Conservation (phyloP, 2,113 vertebrate genomes). For the Clarias macrocephalus region DNA sequence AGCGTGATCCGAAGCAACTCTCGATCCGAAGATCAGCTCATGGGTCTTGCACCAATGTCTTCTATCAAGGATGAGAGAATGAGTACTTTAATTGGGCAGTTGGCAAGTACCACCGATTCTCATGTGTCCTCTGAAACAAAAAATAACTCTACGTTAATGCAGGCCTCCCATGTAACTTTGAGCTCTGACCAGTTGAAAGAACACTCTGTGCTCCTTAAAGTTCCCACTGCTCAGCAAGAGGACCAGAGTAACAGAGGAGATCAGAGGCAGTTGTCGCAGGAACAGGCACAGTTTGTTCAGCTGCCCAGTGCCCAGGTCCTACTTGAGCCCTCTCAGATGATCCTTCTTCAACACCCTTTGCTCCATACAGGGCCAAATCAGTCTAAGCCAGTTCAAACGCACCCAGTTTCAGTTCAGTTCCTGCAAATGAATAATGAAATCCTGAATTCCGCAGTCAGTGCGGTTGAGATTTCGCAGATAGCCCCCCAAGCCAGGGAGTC, state of each 20-base stretch:
- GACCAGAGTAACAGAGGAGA: slow-evolving; percentile 76
- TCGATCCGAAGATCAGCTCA: slow-evolving; percentile 84
- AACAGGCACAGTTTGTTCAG: slow-evolving; percentile 82
- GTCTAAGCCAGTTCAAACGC: slow-evolving; percentile 80
- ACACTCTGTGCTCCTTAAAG: slow-evolving; percentile 80
- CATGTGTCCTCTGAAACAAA: slow-evolving; percentile 75
- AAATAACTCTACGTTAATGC: slow-evolving; percentile 77
- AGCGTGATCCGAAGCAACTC: slow-evolving; percentile 94
- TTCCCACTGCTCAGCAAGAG: slow-evolving; percentile 77
- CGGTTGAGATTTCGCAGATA: slow-evolving; percentile 74
- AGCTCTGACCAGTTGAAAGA: slow-evolving; percentile 83
- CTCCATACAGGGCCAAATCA: slow-evolving; percentile 78
- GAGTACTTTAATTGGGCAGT: slow-evolving; percentile 76
- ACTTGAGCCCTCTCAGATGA: slow-evolving; percentile 85
- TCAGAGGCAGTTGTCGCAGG: slow-evolving; percentile 72
- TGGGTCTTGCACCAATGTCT: slow-evolving; percentile 77
- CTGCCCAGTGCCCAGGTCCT: slow-evolving; percentile 85
- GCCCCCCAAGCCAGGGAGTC: slow-evolving; percentile 80
- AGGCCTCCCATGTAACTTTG: slow-evolving; percentile 76
- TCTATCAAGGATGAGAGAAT: slow-evolving; percentile 83
- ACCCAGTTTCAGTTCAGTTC: slow-evolving; percentile 82
- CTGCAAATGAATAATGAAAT: slow-evolving; percentile 87
- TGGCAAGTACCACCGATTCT: slow-evolving; percentile 73
- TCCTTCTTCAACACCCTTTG: slow-evolving; percentile 86
- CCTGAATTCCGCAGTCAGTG: slow-evolving; percentile 76